Base-by-base conservation (phyloP, 2,113 vertebrate genomes). In the Chaetops frenatus region DNA sequence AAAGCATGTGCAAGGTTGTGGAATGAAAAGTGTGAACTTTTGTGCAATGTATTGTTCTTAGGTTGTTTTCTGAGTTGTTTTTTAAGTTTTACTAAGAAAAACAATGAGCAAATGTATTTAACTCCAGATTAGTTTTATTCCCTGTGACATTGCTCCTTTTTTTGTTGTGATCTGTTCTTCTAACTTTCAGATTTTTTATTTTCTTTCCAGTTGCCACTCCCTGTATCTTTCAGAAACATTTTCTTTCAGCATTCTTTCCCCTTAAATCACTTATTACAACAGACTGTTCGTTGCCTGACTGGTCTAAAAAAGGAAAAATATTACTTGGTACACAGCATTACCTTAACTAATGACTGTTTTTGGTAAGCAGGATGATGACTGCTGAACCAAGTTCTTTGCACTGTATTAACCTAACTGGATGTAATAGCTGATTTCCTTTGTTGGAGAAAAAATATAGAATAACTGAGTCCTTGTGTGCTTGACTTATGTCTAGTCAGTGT, bases 241-340 rank as follows among this genome's bases (percentile, higher is more conserved):
- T 94, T 95, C 47, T 90, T 92, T 80, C 64, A 74, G 57, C 90
- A 96, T 96, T 96, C 90, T 93, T 97, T 96, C 47, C 92, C 36
- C 47, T 88, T 90, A 96, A 88, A 93, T 96, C 95, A 96, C 60
- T 53, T 83, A 73, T 70, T 95, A 78, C 72, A 88, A 64, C 93
- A 90, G 65, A 73, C 29, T 67, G 50, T 28, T 88, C 28, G 18
- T 80, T 93, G 88, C 67, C 51, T 83, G 51, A 15, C 60, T 83
- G n/a, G 18, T 56, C 76, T 88, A 62, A 74, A 93, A 90, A 93
- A 74, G 71, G 88, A 83, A 96, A 81, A 90, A 17, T 64, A 82
- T 77, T 61, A 60, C 38, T 96, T 82, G 38, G 67, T 88, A 54
- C 35, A 31, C 6, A 20, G 23, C 0, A 4, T 82, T 92, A 90